Base-by-base conservation (phyloP, 1,140 invertebrate species). In the Drosophila pseudoananassae region DNA sequence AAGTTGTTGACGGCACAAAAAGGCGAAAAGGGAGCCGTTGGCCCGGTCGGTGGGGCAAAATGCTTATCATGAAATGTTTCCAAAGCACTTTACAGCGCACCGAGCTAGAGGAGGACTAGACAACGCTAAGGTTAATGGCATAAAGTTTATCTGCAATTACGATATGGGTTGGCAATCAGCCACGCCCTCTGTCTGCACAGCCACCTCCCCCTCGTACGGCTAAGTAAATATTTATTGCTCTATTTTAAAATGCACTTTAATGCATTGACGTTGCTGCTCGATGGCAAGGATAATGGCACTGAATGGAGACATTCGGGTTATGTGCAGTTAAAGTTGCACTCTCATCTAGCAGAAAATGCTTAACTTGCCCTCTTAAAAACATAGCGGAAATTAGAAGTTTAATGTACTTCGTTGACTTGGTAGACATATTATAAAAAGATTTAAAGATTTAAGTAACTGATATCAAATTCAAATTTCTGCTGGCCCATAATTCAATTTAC, bases 111-210 rank as follows among this genome's bases (percentile, higher is more conserved):
- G 47, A 40, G 36, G 72, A 63, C 59, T 79, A 83, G 82, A 85
- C 82, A 81, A 54, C 66, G 64, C 78, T 87, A 78, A 88, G 83
- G 78, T 87, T 87, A 87, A 87, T 87, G 83, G 83, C 83, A 88
- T 66, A 87, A 87, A 88, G 71, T 87, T 87, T 87, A 87, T 83
- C 83, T 88, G 83, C 83, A 87, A 87, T 87, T 82, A 88, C 83
- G 83, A 87, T 88, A 88, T 88, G 65, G 73, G 45, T 50, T 79
- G 76, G 81, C 81, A 84, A 82, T 71, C 78, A 81, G 60, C 43
- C 51, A 59, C 36, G 49, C 52, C 49, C 29, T 29, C 27, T 17
- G 9, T 29, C 61, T 46, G 27, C 15, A 23, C 14, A 4, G 20
- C 45, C 17, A 23, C 12, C n/a, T 23, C n/a, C 8, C 10, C 7